Evolutionary conservation across 1,140 invertebrate genomes (phyloP).

Genomic region (Musca vetustissima): DNA sequence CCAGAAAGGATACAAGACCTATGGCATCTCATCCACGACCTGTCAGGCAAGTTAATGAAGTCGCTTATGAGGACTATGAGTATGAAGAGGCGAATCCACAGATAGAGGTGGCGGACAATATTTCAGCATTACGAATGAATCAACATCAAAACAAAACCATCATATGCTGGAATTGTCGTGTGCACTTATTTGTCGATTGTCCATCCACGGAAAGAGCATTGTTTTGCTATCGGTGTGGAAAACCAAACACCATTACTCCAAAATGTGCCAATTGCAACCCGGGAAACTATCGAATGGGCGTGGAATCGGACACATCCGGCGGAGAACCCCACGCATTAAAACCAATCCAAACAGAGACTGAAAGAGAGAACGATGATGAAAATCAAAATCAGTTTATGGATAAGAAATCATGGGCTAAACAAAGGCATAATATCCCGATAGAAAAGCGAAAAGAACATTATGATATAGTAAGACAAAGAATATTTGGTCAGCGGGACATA

Average conservation of each 20-base stretch:
- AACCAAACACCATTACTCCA: neutral
- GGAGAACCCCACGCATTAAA: neutral
- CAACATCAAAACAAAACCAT: neutral
- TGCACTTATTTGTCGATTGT: neutral
- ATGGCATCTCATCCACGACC: neutral
- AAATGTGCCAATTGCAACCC: neutral
- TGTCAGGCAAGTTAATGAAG: neutral
- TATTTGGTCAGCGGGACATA: too few relatives aligned
- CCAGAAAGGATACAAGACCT: neutral
- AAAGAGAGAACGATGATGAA: too few relatives aligned
- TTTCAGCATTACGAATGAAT: neutral
- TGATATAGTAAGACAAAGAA: too few relatives aligned
- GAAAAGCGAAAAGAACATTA: too few relatives aligned
- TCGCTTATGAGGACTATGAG: neutral
- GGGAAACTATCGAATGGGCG: neutral
- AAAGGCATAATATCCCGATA: too few relatives aligned
- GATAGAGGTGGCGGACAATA: neutral
- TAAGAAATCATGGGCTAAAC: too few relatives aligned
- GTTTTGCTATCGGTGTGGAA: neutral
- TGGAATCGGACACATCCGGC: neutral
- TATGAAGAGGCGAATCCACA: neutral
- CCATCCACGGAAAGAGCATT: neutral
- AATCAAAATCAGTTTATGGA: too few relatives aligned
- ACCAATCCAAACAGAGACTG: too few relatives aligned
- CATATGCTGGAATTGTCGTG: neutral